phyloP scores from a whole-genome alignment of 2,113 vertebrate genomes.

The Dolichallabes microphthalmus region DNA sequence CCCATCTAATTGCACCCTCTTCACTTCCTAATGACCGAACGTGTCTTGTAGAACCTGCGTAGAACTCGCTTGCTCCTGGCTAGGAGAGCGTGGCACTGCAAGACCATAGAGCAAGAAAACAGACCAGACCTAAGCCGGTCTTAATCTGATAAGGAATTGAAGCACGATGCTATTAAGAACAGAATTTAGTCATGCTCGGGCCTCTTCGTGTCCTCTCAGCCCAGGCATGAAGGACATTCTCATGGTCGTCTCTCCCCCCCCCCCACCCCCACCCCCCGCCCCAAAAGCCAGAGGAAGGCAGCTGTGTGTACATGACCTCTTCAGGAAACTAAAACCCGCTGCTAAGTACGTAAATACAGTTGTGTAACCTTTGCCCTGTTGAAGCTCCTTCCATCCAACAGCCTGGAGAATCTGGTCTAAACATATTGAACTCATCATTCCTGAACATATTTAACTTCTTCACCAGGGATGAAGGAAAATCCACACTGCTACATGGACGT shows the following conservation, averaged over 20 bases:
- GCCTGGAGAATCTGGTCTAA: conserved; percentile 52
- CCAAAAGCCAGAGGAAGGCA: conserved; percentile 62
- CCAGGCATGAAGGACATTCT: conserved; percentile 69
- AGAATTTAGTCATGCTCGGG: conserved; percentile 64
- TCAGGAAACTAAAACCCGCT: conserved; percentile 74
- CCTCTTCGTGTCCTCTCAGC: conserved; percentile 57
- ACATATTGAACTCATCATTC: background rate
- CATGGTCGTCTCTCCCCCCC: too few species aligned
- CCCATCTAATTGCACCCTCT: background rate
- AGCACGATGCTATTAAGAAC: conserved; percentile 72
- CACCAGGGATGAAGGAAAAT: background rate
- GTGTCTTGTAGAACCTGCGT: background rate
- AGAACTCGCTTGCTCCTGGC: background rate
- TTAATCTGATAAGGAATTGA: conserved; percentile 71
- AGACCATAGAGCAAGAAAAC: conserved; percentile 55
- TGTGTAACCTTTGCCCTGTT: conserved; percentile 69
- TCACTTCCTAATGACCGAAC: background rate
- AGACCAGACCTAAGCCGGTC: conserved; percentile 68
- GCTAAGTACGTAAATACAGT: conserved; percentile 71
- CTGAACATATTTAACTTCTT: background rate
- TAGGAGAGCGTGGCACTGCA: background rate
- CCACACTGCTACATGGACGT: background rate
- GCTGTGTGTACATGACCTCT: conserved; percentile 59
- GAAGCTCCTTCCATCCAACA: conserved; percentile 67
- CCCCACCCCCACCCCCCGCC: too few species aligned